Evolutionary conservation across 2,888 invertebrate species (phyloP), one percentile per base, ranked within the genome.

Genomic region (Morinoia aosen): DNA sequence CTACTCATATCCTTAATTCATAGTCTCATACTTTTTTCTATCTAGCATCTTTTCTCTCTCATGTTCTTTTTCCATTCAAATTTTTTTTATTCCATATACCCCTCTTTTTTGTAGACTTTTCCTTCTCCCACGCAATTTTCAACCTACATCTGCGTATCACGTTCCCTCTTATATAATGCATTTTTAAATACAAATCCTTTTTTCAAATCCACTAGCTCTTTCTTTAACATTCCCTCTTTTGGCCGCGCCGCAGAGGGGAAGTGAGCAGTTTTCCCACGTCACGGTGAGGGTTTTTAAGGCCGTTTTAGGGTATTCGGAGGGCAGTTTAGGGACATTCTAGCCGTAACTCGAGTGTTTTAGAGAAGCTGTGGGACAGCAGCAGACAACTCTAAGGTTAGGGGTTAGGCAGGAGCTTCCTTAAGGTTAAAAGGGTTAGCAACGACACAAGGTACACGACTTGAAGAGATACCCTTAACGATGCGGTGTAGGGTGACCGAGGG

Each of bases 381-480:
- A 57, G 57, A 93, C 93, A 57, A 33, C 33, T 25, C 25, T 39
- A 33, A 33, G 93, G 93, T 93, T 56, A 93, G 48, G 93, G 93
- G 93, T 93, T 93, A 93, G 93, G 56, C 57, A 10, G n/a, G 33
- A 33, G 93, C 93, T 57, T 57, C n/a, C 57, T 57, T 33, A 33
- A 33, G 93, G 93, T 93, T 93, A 93, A 19, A 57, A 93, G 93
- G 93, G 93, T 93, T 93, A 93, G 93, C 58, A 93, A 93, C 93
- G 93, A 90, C 90, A 90, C 40, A 33, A 33, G 5, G 90, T 90
- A 90, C 39, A 48, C 1, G 39, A 40, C 40, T 90, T 40, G 8
- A 48, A 40, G 90, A 90, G 90, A 90, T 90, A 90, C 90, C 90
- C 40, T 90, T 90, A 90, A 90, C 90, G 90, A 90, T 90, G 25